Percentiles rank a stretch among this genome's conserved stretches.
Evolutionary conservation across 2,888 invertebrate genomes (phyloP).

Genomic region (Eupeodes latifasciatus): DNA sequence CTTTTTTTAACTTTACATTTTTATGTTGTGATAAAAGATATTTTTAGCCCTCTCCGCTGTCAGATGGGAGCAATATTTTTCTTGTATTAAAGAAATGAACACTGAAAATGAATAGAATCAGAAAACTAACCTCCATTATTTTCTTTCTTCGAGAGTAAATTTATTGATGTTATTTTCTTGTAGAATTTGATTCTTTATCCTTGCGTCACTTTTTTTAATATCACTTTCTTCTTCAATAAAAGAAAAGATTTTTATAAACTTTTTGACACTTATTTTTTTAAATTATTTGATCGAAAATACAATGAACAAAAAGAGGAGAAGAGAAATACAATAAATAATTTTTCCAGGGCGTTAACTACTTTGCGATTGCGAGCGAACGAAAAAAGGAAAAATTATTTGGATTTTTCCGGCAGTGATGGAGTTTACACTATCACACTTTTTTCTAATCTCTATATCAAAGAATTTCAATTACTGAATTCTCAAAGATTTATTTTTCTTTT

Average conservation of each 20-base stretch:
- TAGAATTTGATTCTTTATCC: slow-evolving; percentile 2
- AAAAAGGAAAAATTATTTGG: slow-evolving; percentile 16
- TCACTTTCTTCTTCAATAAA: slow-evolving; percentile 47
- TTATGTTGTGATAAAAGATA: slow-evolving; percentile 48
- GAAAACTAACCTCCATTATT: slow-evolving; percentile 70
- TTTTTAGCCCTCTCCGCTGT: slow-evolving; percentile 55
- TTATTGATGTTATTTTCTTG: slow-evolving; percentile 46
- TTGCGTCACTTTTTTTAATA: slow-evolving; percentile 28
- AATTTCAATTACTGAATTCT: slow-evolving; percentile 3
- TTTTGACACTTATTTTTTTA: slow-evolving; percentile 50
- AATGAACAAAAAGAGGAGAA: slow-evolving; percentile 15
- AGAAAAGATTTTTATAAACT: not conserved
- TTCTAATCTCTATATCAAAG: slow-evolving; percentile 1
- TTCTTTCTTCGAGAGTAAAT: slow-evolving; percentile 23
- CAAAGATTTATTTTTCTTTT: not conserved
- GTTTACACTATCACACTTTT: slow-evolving; percentile 49
- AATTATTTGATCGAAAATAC: slow-evolving; percentile 35
- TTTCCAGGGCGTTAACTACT: slow-evolving; percentile 70
- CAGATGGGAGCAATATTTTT: slow-evolving; percentile 58
- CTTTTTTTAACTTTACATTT: slow-evolving; percentile 34
- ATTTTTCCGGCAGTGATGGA: slow-evolving; percentile 57
- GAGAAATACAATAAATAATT: not conserved
- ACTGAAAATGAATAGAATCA: slow-evolving; percentile 27
- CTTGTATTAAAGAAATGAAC: not conserved
- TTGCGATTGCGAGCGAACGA: slow-evolving; percentile 34